Evolutionary conservation across 2,888 invertebrate genomes (phyloP).

Genomic region (Yponomeuta malinellus): DNA sequence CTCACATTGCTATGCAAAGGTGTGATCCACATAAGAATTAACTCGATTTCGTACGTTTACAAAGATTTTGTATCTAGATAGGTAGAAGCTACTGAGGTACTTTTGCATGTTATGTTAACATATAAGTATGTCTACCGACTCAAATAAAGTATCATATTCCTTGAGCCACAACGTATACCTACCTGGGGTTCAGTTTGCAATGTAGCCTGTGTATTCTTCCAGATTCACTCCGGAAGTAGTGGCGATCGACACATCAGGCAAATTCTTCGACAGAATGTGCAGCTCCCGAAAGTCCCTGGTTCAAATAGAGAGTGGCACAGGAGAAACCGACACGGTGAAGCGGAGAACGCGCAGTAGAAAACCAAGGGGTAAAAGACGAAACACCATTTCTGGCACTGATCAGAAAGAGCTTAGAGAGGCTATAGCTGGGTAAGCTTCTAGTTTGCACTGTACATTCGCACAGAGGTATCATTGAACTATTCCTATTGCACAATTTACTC

Average conservation of each 20-base stretch:
- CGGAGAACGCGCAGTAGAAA: slow-evolving; percentile 83
- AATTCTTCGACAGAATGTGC: slow-evolving; percentile 92
- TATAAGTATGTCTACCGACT: too few species aligned
- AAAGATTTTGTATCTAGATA: too few species aligned
- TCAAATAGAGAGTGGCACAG: slow-evolving; percentile 66
- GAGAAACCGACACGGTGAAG: slow-evolving; percentile 79
- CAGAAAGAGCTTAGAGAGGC: slow-evolving; percentile 92
- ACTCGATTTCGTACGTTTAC: too few species aligned
- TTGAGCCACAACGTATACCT: neutral
- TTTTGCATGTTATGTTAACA: too few species aligned
- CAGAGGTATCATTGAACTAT: slow-evolving; percentile 48
- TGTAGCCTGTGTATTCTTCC: slow-evolving; percentile 24
- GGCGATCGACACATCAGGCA: slow-evolving; percentile 91
- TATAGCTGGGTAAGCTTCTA: slow-evolving; percentile 85
- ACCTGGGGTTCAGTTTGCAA: neutral
- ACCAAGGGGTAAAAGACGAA: slow-evolving; percentile 88
- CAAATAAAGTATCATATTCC: too few species aligned
- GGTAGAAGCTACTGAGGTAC: too few species aligned
- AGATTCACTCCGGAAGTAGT: slow-evolving; percentile 93
- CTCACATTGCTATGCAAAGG: too few species aligned
- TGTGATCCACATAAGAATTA: too few species aligned
- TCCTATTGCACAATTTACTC: neutral
- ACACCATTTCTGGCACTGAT: slow-evolving; percentile 93
- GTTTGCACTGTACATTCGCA: slow-evolving; percentile 61
- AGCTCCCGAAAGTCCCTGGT: slow-evolving; percentile 87